A percentile compares a stretch with the other conserved stretches of the same genome.
These are phyloP conservation scores for Sericinus montela DNA, from an alignment of 2,888 invertebrate genomes.

Conservation along the genomic window DNA sequence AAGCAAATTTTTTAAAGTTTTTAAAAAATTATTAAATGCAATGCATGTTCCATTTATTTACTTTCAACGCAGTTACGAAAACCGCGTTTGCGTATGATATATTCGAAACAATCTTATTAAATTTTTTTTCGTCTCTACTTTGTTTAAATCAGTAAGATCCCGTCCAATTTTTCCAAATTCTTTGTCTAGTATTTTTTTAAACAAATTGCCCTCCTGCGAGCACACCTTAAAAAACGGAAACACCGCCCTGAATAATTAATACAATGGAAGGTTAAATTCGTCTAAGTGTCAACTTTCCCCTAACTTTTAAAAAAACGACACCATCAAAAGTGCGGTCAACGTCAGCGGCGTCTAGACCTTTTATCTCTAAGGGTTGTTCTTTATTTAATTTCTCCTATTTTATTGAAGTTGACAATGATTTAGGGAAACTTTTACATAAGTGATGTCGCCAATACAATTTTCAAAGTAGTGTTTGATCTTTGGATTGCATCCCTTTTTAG, in stretches of 20 bases:
- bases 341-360: conserved; percentile 64
- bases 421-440: conserved; percentile 54
- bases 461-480: no score
- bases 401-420: conserved; percentile 75
- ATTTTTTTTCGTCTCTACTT: conserved; percentile 53
- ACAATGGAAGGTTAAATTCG: conserved; percentile 77
- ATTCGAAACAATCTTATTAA: conserved; percentile 65
- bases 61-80: no score
- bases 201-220: conserved; percentile 70
- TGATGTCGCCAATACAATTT: conserved; percentile 38
- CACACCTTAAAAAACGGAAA: conserved; percentile 72
- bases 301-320: conserved; percentile 72
- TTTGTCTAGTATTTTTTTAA: conserved; percentile 57
- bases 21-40: no score
- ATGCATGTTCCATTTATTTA: no score
- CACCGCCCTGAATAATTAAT: conserved; percentile 77
- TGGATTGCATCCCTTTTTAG: no score
- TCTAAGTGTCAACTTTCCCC: conserved; percentile 76
- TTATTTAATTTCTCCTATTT: conserved; percentile 76
- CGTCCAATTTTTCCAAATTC: conserved; percentile 67
- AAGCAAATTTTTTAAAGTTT: no score
- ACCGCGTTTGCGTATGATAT: no score
- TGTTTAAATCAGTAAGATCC: conserved; percentile 45
- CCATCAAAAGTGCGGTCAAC: conserved; percentile 74
- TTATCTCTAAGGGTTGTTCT: conserved; percentile 64